A percentile compares a stretch with the other conserved stretches of the same genome.
phyloP scores from a whole-genome alignment of 2,888 invertebrate genomes.

The Listrodromus nycthemerus region DNA sequence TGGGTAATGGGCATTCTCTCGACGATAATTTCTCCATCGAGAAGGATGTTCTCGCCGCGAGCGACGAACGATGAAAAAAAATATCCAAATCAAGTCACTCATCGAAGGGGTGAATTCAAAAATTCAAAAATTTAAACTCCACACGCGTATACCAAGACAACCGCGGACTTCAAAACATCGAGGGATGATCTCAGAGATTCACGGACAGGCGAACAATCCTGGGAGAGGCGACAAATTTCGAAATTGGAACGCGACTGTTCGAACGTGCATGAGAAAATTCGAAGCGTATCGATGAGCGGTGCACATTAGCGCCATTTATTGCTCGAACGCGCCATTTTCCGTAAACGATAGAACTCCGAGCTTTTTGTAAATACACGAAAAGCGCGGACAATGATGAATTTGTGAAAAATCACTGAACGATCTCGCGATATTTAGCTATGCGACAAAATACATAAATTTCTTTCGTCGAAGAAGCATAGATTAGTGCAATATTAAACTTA shows the following conservation, averaged over 20 bases:
- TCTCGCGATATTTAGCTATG: background rate
- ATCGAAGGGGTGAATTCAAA: constrained; percentile 78
- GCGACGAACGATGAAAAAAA: background rate
- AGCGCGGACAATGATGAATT: background rate
- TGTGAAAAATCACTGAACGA: background rate
- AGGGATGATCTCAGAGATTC: background rate
- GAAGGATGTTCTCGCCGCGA: no score
- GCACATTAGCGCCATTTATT: constrained; percentile 84
- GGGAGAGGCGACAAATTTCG: constrained; percentile 11
- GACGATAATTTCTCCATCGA: background rate
- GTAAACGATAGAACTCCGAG: constrained; percentile 72
- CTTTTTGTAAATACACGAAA: constrained; percentile 16
- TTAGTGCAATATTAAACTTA: constrained; percentile 71
- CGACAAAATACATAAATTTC: background rate
- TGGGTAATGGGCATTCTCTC: background rate
- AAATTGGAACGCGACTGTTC: constrained; percentile 70
- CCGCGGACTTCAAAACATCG: background rate
- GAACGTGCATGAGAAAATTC: constrained; percentile 74
- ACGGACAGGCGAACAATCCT: background rate
- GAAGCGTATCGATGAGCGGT: constrained; percentile 72
- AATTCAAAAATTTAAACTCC: constrained; percentile 84
- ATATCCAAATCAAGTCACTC: constrained; percentile 38
- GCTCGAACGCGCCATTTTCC: constrained; percentile 84
- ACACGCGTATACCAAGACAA: constrained; percentile 24
- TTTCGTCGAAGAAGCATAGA: background rate